These are phyloP conservation scores for Nematolebias whitei DNA, from an alignment of 2,113 vertebrate species.

Conservation along the genomic window DNA sequence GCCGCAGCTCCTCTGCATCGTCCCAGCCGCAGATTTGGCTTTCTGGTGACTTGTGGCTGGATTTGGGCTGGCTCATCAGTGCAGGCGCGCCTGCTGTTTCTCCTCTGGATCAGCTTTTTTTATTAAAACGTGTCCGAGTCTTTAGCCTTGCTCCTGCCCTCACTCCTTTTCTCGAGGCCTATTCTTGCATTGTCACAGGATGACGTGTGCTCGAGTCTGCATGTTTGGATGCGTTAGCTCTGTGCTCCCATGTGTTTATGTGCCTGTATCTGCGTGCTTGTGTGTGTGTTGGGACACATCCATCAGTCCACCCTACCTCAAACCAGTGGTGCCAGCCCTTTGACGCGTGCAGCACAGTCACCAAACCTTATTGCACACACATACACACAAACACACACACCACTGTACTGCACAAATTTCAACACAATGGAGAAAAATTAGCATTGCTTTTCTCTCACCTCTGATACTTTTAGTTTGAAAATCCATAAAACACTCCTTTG, in stretches of 20 bases:
- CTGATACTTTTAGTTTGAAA: slow-evolving; percentile 60
- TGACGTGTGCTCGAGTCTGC: slow-evolving; percentile 32
- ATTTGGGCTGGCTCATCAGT: slow-evolving; percentile 76
- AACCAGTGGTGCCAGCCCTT: slow-evolving; percentile 81
- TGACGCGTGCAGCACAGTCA: slow-evolving; percentile 73
- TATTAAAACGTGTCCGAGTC: slow-evolving; percentile 47
- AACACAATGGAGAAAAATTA: slow-evolving; percentile 58
- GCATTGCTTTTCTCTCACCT: slow-evolving; percentile 67
- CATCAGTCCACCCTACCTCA: slow-evolving; percentile 82
- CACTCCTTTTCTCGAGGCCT: slow-evolving; percentile 65
- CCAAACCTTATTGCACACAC: slow-evolving; percentile 73
- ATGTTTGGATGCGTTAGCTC: slow-evolving; percentile 12
- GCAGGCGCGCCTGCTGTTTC: slow-evolving; percentile 42
- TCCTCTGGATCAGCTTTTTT: slow-evolving; percentile 56
- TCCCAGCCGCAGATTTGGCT: slow-evolving; percentile 67
- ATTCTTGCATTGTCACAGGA: slow-evolving; percentile 52
- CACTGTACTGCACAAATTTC: slow-evolving; percentile 74
- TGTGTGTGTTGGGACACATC: slow-evolving; percentile 67
- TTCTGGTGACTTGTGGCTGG: slow-evolving; percentile 73
- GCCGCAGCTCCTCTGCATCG: slow-evolving; percentile 52
- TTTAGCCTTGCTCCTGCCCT: slow-evolving; percentile 67
- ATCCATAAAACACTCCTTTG: slow-evolving; percentile 57
- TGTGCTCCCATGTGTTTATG: slow-evolving; percentile 14
- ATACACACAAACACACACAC: slow-evolving; percentile 34
- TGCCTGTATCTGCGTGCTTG: slow-evolving; percentile 26